phyloP scores from a whole-genome alignment of 2,797 vertebrate genomes.

The Acipenser transmontanus region DNA sequence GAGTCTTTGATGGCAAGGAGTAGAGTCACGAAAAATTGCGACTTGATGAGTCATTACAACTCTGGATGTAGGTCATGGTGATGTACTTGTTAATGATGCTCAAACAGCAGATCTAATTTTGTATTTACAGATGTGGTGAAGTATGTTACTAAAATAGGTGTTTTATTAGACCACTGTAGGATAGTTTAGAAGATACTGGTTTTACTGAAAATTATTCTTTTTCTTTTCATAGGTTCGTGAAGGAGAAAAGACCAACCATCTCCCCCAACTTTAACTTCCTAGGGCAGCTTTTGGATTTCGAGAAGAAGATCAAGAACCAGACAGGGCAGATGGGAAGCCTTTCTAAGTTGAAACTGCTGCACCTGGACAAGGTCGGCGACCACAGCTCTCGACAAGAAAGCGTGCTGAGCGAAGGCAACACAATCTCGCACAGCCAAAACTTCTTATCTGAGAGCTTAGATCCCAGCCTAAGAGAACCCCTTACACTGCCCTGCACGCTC shows the following conservation, averaged over 20 bases:
- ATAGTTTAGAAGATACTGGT: background rate
- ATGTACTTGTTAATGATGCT: too few relatives aligned
- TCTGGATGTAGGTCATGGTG: too few relatives aligned
- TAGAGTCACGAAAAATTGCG: too few relatives aligned
- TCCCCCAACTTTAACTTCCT: constrained; percentile 97
- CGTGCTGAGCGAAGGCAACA: constrained; percentile 17
- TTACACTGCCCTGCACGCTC: constrained; percentile 38
- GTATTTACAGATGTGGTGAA: too few relatives aligned
- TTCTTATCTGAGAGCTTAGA: constrained; percentile 37
- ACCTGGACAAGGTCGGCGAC: constrained; percentile 44
- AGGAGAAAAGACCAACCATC: constrained; percentile 94
- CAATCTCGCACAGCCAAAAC: constrained; percentile 20
- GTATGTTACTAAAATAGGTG: too few relatives aligned
- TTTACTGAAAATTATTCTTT: background rate
- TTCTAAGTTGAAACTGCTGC: constrained; percentile 53
- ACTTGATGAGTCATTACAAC: too few relatives aligned
- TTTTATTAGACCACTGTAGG: too few relatives aligned
- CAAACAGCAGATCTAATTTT: too few relatives aligned
- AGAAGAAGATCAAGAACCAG: constrained; percentile 79
- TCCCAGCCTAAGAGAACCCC: constrained; percentile 33
- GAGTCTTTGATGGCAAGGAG: too few relatives aligned
- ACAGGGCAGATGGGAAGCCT: constrained; percentile 32
- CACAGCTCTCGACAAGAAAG: constrained; percentile 25
- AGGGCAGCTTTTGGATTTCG: constrained; percentile 92
- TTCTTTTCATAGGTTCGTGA: constrained; percentile 76